These are phyloP conservation scores for Choreutis nemorana DNA, from an alignment of 2,888 invertebrate species.

Conservation along the genomic window DNA sequence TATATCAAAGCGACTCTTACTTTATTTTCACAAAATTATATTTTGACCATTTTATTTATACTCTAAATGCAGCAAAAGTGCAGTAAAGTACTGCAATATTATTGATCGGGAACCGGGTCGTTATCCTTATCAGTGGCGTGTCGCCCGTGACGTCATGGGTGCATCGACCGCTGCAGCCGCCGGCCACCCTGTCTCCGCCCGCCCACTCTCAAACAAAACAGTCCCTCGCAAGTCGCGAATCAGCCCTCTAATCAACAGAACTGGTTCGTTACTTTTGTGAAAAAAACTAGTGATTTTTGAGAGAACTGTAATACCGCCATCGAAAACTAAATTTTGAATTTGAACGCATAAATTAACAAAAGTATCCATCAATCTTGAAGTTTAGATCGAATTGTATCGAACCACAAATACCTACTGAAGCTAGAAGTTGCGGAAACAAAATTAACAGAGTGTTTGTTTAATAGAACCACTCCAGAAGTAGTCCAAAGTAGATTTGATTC, in stretches of 20 bases:
- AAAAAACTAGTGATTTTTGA: no score
- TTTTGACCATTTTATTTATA: neutral
- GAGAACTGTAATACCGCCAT: no score
- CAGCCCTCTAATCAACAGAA: neutral
- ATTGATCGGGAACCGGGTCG: no score
- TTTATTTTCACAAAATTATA: no score
- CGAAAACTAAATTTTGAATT: no score
- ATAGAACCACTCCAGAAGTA: neutral
- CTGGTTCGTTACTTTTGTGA: no score
- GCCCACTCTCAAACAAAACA: constrained; percentile 4
- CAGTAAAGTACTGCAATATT: constrained; percentile 12
- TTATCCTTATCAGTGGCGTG: no score
- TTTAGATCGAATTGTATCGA: neutral
- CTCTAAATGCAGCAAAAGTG: neutral
- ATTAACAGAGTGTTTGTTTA: no score
- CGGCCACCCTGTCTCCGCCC: constrained; percentile 12
- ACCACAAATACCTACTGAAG: neutral
- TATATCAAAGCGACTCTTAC: no score
- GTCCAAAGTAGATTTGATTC: constrained; percentile 11
- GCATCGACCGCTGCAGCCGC: constrained; percentile 36
- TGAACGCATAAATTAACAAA: no score
- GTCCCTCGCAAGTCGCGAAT: neutral
- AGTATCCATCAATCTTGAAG: no score
- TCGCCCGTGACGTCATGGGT: constrained; percentile 43
- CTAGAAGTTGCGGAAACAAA: no score